A percentile compares a stretch with the other conserved stretches of the same genome.
Conservation (phyloP, 2,113 vertebrate species). For the Delphinus delphis region DNA sequence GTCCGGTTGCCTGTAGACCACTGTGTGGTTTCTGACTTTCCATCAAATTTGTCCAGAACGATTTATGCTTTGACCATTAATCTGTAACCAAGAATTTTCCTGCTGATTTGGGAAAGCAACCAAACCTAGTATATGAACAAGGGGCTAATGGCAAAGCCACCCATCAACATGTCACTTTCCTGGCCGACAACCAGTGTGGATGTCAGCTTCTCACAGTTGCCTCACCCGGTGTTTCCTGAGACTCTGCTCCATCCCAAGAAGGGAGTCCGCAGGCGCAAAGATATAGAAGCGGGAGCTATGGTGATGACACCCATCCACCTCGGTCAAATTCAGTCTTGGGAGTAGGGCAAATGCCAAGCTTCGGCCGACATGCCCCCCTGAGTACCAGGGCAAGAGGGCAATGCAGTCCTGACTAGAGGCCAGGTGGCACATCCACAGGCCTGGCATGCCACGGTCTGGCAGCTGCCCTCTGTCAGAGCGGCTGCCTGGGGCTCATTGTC, state of each 20-base stretch:
- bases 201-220: background rate
- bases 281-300: background rate
- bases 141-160: background rate
- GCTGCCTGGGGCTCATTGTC: background rate
- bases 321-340: background rate
- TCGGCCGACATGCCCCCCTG: accelerated
- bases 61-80: constrained; percentile 90
- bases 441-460: background rate
- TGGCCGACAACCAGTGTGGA: background rate
- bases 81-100: constrained; percentile 85
- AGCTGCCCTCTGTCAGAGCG: background rate
- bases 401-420: background rate
- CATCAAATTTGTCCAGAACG: constrained; percentile 85
- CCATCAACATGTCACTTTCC: background rate
- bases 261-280: background rate
- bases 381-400: background rate
- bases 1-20: constrained; percentile 78
- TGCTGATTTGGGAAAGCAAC: constrained; percentile 71
- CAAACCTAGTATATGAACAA: constrained; percentile 79
- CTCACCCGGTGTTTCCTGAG: background rate
- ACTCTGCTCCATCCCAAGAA: background rate
- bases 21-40: constrained; percentile 84
- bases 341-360: background rate
- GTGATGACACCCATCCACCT: background rate
- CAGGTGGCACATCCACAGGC: accelerated